Evolutionary conservation across 2,888 invertebrate species (phyloP), one percentile per base, ranked within the genome.

Genomic region (Polydrusus pterygomalis): DNA sequence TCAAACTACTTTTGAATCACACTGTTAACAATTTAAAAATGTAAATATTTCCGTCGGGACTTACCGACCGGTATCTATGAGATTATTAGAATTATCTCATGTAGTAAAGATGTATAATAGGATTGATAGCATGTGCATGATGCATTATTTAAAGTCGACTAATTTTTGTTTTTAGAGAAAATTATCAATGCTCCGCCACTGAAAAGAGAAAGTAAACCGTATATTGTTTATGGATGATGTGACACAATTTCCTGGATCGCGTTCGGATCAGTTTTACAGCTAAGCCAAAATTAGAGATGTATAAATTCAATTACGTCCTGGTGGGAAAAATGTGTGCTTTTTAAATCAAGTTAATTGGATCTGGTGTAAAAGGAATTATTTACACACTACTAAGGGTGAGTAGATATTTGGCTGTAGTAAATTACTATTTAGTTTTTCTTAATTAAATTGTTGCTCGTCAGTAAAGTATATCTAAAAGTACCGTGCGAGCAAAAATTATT

Each of bases 271-370:
- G 18, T 60, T 60, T 60, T 60, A 60, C 58, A 38, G 38, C 58
- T 60, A 60, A 60, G 38, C 58, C 58, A 60, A 60, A 60, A 60
- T 60, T 60, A 60, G 58, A 60, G 38, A 17, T 38, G 2, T 18
- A 38, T 60, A 60, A 38, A 18, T 11, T 10, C 1, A 18, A 60
- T 38, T 11, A 38, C 58, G 18, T 56, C n/a, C n/a, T 10, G 13
- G 13, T 13, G 25, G 5, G 25, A 25, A 20, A 54, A 25, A 54
- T 54, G n/a, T 54, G 1, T 45, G 1, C n/a, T n/a, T 45, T n/a
- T 13, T 6, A 40, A 40, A 40, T 17, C 8, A 6, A 13, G 47
- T 49, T 13, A 13, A 7, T 54, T 54, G 13, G 13, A 9, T 34
- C 30, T 1, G 13, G 7, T 54, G 11, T 9, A 30, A 30, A 5